Conservation (phyloP, 2,888 invertebrate species). For the Sesia bembeciformis region DNA sequence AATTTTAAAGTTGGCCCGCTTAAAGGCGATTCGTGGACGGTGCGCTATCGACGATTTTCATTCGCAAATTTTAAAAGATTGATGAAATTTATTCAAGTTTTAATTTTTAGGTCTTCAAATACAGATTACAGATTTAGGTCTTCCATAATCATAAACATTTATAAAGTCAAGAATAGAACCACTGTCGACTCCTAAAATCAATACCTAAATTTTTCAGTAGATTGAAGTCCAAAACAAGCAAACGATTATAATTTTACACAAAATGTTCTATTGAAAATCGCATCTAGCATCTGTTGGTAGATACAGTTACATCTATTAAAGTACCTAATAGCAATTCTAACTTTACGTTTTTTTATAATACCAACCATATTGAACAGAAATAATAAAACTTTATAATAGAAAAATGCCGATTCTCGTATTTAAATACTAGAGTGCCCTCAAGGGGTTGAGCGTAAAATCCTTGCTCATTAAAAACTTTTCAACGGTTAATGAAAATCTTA, state of each 20-base stretch:
- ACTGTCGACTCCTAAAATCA: too few species aligned
- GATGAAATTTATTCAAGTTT: neutral
- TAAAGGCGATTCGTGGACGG: neutral
- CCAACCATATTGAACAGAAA: neutral
- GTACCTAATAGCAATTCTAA: too few species aligned
- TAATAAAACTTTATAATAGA: neutral
- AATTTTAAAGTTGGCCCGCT: neutral
- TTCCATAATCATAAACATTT: too few species aligned
- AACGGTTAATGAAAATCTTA: conserved; percentile 72
- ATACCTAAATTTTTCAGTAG: too few species aligned
- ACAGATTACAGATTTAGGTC: too few species aligned
- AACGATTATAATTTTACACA: too few species aligned
- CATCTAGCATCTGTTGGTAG: too few species aligned
- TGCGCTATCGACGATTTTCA: neutral
- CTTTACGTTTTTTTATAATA: too few species aligned
- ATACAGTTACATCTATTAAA: too few species aligned
- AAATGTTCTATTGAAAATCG: too few species aligned
- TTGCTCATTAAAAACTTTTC: conserved; percentile 68
- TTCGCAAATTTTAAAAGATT: neutral
- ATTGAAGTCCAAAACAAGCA: too few species aligned
- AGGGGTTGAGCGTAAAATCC: conserved; percentile 45
- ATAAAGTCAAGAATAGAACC: too few species aligned
- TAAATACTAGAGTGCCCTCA: conserved; percentile 9
- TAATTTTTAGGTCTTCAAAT: neutral
- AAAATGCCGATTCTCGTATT: neutral